Conservation (phyloP, 1,140 invertebrate genomes). For the Chlorops oryzae region DNA sequence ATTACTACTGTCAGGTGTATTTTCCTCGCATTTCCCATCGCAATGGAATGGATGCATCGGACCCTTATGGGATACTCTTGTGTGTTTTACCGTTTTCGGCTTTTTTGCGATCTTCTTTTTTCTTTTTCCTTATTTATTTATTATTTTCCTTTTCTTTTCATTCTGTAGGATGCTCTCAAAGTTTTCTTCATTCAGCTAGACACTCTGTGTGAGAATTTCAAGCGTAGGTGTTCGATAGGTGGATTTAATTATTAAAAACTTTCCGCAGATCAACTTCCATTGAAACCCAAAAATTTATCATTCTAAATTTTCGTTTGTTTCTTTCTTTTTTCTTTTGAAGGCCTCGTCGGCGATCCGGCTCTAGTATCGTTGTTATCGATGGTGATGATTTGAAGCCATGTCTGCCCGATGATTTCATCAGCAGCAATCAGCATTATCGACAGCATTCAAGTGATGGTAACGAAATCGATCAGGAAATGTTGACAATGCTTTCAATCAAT, state of each 20-base stretch:
- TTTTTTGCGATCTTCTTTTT: no score
- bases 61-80: no score
- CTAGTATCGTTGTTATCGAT: slow-evolving; percentile 63
- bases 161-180: neutral
- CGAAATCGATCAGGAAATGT: slow-evolving; percentile 59
- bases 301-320: neutral
- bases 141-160: no score
- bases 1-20: no score
- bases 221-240: no score
- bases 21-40: no score
- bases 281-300: no score
- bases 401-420: slow-evolving; percentile 47
- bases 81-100: no score
- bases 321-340: slow-evolving; percentile 41
- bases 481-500: slow-evolving; percentile 61
- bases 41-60: no score
- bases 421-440: slow-evolving; percentile 39
- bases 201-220: neutral
- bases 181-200: neutral
- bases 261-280: no score
- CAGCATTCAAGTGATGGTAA: slow-evolving; percentile 41
- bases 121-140: no score
- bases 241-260: no score
- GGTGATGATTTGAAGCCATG: slow-evolving; percentile 53
- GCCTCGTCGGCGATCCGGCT: slow-evolving; percentile 60